These are phyloP conservation scores for Trachemys scripta DNA, from an alignment of 2,113 vertebrate genomes.

Conservation along the genomic window DNA sequence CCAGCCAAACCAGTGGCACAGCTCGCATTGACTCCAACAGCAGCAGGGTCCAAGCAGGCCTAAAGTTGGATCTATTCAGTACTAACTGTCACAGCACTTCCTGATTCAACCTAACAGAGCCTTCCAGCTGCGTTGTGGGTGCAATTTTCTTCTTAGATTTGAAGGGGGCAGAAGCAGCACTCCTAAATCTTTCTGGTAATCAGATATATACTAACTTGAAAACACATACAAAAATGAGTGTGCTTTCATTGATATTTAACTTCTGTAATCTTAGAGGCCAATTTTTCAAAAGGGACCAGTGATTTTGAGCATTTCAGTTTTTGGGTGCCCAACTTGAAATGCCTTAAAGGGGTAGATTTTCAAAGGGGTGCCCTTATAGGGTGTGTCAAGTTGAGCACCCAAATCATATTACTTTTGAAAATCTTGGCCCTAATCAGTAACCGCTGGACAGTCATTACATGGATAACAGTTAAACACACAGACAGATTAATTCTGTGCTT, in stretches of 20 bases:
- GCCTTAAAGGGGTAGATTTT: background rate
- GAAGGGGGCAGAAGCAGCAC: background rate
- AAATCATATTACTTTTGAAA: background rate
- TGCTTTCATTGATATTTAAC: background rate
- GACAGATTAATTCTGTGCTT: background rate
- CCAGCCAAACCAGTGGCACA: background rate
- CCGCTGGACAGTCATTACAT: background rate
- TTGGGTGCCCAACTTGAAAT: slow-evolving; percentile 7
- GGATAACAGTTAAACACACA: background rate
- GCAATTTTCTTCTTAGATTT: background rate
- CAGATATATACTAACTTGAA: background rate
- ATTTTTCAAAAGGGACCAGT: background rate
- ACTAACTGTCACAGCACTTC: background rate
- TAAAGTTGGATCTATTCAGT: background rate
- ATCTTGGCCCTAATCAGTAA: background rate
- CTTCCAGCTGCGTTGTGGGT: background rate
- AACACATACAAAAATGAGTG: background rate
- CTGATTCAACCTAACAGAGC: background rate
- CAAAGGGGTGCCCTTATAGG: background rate
- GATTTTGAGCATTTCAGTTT: background rate
- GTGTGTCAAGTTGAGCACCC: background rate
- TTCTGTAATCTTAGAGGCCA: background rate
- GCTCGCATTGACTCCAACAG: background rate
- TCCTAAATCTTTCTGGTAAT: background rate
- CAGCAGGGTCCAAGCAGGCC: background rate